Percentiles rank a stretch among this genome's conserved stretches.
These are phyloP conservation scores for Cephus spinipes DNA, from an alignment of 2,888 invertebrate species.

Conservation along the genomic window DNA sequence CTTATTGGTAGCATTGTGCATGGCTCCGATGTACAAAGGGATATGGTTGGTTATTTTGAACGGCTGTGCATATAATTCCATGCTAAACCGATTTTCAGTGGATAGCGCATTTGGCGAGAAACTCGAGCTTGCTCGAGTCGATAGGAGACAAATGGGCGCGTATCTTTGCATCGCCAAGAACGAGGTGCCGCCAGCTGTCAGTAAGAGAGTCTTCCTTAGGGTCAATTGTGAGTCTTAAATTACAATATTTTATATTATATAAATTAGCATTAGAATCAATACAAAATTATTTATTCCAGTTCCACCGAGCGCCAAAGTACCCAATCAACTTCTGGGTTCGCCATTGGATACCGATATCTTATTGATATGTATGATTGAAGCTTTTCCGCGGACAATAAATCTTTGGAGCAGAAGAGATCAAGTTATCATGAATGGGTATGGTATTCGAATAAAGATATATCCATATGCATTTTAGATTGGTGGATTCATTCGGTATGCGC, in stretches of 20 bases:
- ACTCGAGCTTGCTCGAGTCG: conserved; percentile 75
- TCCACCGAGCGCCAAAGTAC: conserved; percentile 74
- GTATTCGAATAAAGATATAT: conserved; percentile 46
- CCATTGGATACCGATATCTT: conserved; percentile 73
- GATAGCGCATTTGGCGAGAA: conserved; percentile 75
- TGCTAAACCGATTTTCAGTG: conserved; percentile 62
- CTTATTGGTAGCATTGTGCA: not conserved
- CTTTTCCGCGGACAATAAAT: conserved; percentile 76
- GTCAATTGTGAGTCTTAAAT: conserved; percentile 76
- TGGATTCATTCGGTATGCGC: not conserved
- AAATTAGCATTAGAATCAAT: not conserved
- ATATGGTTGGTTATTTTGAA: not conserved
- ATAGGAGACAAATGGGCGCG: conserved; percentile 79
- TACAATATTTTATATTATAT: not conserved
- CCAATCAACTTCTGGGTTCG: conserved; percentile 76
- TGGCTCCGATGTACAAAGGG: not conserved
- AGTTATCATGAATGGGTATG: conserved; percentile 75
- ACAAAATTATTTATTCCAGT: conserved; percentile 65
- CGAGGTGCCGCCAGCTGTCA: conserved; percentile 78
- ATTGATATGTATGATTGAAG: conserved; percentile 76
- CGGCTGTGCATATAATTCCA: not conserved
- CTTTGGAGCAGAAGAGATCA: conserved; percentile 76
- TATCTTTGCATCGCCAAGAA: conserved; percentile 83
- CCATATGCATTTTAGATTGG: conserved; percentile 27
- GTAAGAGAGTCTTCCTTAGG: conserved; percentile 70